Evolutionary conservation across 2,888 invertebrate species (phyloP).

Genomic region (Embidobia sp.): DNA sequence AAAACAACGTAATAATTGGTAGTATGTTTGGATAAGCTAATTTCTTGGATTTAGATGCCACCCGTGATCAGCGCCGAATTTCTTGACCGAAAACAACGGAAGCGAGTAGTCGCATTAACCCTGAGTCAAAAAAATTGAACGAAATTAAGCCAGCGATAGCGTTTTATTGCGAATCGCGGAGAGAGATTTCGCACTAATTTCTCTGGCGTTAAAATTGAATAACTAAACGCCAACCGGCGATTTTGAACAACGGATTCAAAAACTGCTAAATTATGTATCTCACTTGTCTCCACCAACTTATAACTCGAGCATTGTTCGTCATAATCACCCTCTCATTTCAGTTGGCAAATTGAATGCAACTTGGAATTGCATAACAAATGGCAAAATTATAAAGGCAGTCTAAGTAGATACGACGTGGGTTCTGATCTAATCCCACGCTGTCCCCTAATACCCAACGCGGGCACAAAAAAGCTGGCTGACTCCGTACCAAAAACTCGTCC

Average conservation of each 20-base stretch:
- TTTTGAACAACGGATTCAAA: background rate
- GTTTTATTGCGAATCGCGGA: no score
- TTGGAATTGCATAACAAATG: constrained; percentile 17
- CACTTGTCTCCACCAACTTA: background rate
- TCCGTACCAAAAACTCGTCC: no score
- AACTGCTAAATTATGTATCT: background rate
- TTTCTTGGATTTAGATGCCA: constrained; percentile 1
- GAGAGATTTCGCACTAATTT: no score
- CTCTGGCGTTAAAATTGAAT: no score
- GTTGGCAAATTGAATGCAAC: background rate
- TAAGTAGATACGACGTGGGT: constrained; percentile 17
- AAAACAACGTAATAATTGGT: background rate
- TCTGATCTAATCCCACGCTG: constrained; percentile 8
- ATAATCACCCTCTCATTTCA: constrained; percentile 19
- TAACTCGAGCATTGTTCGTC: constrained; percentile 21
- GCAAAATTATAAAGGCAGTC: constrained; percentile 15
- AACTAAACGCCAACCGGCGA: no score
- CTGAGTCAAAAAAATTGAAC: no score
- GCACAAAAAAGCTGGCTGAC: no score
- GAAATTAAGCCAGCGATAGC: no score
- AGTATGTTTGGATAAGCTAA: constrained; percentile 15
- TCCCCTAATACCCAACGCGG: constrained; percentile 5
- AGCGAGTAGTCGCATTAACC: no score
- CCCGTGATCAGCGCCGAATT: background rate
- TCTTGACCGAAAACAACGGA: no score